phyloP scores from a whole-genome alignment of 2,797 vertebrate species.

The Anomalospiza imberbis region DNA sequence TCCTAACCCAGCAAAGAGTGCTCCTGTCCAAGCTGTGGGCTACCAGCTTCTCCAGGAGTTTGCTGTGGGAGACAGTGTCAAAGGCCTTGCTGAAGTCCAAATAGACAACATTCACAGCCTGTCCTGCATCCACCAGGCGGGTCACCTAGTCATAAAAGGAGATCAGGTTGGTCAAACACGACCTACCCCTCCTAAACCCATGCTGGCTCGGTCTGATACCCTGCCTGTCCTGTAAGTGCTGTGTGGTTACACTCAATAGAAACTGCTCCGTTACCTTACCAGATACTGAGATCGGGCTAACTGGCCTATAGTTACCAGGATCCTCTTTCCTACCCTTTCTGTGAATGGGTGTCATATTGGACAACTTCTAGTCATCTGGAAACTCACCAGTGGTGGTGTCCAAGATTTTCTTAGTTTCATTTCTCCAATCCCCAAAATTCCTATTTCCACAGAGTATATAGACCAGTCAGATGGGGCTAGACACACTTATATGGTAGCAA shows the following conservation, averaged over 20 bases:
- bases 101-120: background rate
- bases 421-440: background rate
- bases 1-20: background rate
- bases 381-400: background rate
- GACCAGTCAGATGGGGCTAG: background rate
- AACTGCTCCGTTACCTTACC: background rate
- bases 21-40: rapidly evolving
- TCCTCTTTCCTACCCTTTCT: background rate
- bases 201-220: background rate
- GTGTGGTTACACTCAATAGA: too few relatives aligned
- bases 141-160: background rate
- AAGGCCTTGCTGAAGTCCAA: background rate
- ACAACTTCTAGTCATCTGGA: background rate
- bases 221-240: too few relatives aligned
- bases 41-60: background rate
- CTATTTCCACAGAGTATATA: background rate
- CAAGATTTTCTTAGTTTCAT: background rate
- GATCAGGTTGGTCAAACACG: background rate
- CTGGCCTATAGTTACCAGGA: background rate
- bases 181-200: background rate
- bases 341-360: rapidly evolving
- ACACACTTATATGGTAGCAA: background rate
- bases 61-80: background rate
- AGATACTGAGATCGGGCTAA: background rate
- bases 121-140: rapidly evolving